These are phyloP conservation scores for Ophonus ardosiacus DNA, from an alignment of 2,888 invertebrate genomes.

Conservation along the genomic window DNA sequence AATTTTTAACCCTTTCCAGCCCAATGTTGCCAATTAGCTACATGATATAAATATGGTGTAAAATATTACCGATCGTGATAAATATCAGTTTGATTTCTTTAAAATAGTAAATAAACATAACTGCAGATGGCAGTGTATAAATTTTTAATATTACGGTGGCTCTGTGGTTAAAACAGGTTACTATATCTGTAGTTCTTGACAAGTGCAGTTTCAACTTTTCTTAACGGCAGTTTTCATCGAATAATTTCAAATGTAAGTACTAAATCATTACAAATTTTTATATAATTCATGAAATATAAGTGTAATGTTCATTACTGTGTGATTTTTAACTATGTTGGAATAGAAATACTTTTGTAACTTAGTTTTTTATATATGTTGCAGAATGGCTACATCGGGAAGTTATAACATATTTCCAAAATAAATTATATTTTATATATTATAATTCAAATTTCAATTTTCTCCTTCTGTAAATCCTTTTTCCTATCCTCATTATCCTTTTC, in stretches of 20 bases:
- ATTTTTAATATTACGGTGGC: too few relatives aligned
- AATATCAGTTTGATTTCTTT: neutral
- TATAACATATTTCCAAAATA: neutral
- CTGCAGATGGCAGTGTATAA: neutral
- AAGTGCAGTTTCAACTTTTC: too few relatives aligned
- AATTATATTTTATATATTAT: neutral
- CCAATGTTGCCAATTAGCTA: constrained; percentile 1
- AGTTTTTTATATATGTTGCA: neutral
- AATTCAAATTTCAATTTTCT: neutral
- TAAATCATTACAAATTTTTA: neutral
- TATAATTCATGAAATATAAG: neutral
- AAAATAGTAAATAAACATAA: neutral
- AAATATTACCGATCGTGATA: neutral
- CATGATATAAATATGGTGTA: neutral
- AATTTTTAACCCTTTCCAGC: constrained; percentile 28
- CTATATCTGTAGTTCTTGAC: too few relatives aligned
- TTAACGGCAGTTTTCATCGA: too few relatives aligned
- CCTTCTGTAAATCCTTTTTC: neutral
- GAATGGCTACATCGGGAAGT: neutral
- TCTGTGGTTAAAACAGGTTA: too few relatives aligned
- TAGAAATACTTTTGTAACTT: neutral
- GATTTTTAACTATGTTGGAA: neutral
- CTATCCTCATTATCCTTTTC: neutral
- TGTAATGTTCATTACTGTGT: neutral
- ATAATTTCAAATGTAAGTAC: too few relatives aligned